These are phyloP conservation scores for Caenorhabditis sp. DNA, from an alignment of 2,888 invertebrate genomes.

Conservation along the genomic window DNA sequence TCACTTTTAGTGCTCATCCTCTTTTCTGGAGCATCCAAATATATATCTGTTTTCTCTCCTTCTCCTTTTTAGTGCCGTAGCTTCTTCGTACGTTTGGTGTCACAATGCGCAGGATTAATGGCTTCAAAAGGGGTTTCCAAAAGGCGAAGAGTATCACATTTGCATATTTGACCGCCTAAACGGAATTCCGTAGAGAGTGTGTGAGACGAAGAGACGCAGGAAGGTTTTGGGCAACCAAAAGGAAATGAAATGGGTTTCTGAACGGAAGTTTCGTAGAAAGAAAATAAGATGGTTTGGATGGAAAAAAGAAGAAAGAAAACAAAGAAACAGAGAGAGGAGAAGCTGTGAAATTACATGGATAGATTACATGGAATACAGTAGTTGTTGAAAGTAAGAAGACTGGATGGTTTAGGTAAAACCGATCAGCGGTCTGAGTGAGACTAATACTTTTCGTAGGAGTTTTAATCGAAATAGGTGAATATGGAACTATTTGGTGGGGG, in stretches of 20 bases:
- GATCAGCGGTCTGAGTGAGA: background rate
- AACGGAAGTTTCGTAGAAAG: constrained; percentile 53
- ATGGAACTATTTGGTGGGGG: no score
- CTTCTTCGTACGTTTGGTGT: constrained; percentile 51
- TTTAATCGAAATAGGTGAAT: no score
- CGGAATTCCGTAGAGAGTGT: constrained; percentile 39
- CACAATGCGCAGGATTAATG: constrained; percentile 63
- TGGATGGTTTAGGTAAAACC: background rate
- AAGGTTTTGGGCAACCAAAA: constrained; percentile 29
- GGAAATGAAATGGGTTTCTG: constrained; percentile 62
- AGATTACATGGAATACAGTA: constrained; percentile 25
- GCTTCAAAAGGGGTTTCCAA: constrained; percentile 60
- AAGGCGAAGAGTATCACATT: constrained; percentile 61
- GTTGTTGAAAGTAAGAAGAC: background rate
- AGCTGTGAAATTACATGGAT: constrained; percentile 16
- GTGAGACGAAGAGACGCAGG: constrained; percentile 33
- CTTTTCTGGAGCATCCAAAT: constrained; percentile 13
- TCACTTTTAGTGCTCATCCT: constrained; percentile 11
- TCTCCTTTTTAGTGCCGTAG: constrained; percentile 18
- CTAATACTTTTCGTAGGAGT: no score
- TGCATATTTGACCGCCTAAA: constrained; percentile 59
- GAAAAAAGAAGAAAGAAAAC: constrained; percentile 1
- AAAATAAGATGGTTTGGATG: constrained; percentile 4
- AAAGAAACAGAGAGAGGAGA: constrained; percentile 13
- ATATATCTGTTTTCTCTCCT: constrained; percentile 6